Evolutionary conservation across 2,113 vertebrate genomes (phyloP), one percentile per base, ranked within the genome.

Genomic region (Chaetorhynchus papuensis): DNA sequence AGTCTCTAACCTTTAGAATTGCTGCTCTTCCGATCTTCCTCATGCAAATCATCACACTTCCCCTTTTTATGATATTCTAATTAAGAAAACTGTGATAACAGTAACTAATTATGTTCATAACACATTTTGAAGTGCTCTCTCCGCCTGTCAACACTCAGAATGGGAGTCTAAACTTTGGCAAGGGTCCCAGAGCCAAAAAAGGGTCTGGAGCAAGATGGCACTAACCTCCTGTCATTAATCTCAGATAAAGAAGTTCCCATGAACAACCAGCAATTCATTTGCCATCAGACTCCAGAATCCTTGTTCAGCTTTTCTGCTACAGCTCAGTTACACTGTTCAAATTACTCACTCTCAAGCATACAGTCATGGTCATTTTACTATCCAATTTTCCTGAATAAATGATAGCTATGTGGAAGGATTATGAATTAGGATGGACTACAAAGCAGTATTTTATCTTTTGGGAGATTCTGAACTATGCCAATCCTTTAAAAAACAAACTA

Each of bases 81-180:
- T 98, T 97, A 97, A 96, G 94, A 94, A 96, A 97, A 94, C 77
- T 89, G 89, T 96, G 96, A 94, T 94, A 97, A 89, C 59, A 76
- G 68, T 88, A 84, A 60, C 87, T 97, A 96, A 97, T 96, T 96
- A 97, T 96, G 90, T 93, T 83, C 92, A 96, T 94, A 96, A 89
- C 88, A 94, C 93, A 83, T 89, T 94, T 57, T 82, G 81, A 97
- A 97, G 85, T 39, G 44, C 94, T 93, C 88, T 79, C 93, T 93
- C 76, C 3, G 60, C 96, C 91, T 89, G 94, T 94, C 83, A 97
- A 96, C 90, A 93, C 68, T 82, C 70, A 84, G n/a, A 74, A 68
- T 7, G 89, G 82, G 59, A 96, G 82, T 94, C 83, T 97, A 83
- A 81, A 70, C 64, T 90, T 79, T 83, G 95, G 91, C 94, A 89